Percentiles rank a stretch among this genome's conserved stretches.
Evolutionary conservation across 2,113 vertebrate species (phyloP).

Genomic region (Recurvirostra avosetta): DNA sequence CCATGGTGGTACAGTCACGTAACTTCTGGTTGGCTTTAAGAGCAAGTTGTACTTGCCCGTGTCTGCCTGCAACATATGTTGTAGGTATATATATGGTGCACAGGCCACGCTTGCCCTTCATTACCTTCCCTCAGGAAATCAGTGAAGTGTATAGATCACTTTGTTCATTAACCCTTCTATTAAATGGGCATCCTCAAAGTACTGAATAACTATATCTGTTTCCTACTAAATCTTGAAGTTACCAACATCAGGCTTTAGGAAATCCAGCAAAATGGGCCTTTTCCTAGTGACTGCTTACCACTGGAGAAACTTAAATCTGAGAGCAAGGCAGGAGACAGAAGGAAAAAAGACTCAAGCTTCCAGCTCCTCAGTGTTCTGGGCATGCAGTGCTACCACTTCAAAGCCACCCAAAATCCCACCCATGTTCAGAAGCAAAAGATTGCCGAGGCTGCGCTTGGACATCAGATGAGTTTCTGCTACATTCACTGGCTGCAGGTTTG

Average conservation of each 20-base stretch:
- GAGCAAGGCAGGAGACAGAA: neutral
- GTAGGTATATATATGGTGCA: no score
- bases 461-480: neutral
- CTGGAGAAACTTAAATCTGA: neutral
- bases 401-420: neutral
- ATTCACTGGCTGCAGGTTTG: neutral
- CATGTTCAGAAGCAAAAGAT: neutral
- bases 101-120: neutral
- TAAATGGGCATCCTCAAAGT: neutral
- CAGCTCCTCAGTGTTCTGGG: neutral
- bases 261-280: neutral
- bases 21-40: neutral
- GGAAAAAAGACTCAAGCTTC: neutral
- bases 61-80: neutral
- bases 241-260: neutral
- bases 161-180: neutral
- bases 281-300: neutral
- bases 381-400: fast-evolving
- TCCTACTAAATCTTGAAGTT: neutral
- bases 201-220: neutral
- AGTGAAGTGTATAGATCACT: neutral
- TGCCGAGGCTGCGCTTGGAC: neutral
- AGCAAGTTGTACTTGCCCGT: neutral
- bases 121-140: neutral
- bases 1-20: fast-evolving